Evolutionary conservation across 2,888 invertebrate species (phyloP).

Genomic region (Tetragonula carbonaria): DNA sequence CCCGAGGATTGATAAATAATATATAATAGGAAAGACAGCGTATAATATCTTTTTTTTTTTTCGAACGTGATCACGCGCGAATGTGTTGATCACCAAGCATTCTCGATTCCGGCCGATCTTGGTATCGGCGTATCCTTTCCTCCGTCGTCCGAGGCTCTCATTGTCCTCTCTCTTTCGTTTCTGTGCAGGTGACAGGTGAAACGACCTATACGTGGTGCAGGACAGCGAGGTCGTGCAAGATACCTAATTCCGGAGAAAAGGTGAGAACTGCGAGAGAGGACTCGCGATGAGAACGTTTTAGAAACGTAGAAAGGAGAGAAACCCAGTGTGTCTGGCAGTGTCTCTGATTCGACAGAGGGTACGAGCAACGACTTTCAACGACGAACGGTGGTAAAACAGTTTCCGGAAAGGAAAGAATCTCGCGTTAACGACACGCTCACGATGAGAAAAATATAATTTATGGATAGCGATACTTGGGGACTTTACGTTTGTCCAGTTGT

Average conservation of each 20-base stretch:
- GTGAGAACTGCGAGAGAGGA: slow-evolving; percentile 56
- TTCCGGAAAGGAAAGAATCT: neutral
- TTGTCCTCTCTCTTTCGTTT: slow-evolving; percentile 74
- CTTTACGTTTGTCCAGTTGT: slow-evolving; percentile 47
- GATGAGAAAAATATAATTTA: slow-evolving; percentile 56
- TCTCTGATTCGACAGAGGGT: neutral
- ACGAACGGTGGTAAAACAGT: slow-evolving; percentile 28
- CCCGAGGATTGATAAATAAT: neutral
- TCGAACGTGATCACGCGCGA: neutral
- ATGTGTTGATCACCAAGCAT: neutral
- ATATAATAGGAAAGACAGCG: neutral
- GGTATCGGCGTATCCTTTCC: slow-evolving; percentile 62
- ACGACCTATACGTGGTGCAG: slow-evolving; percentile 70
- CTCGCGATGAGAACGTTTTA: slow-evolving; percentile 56
- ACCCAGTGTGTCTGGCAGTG: slow-evolving; percentile 13
- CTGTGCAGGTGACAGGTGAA: slow-evolving; percentile 72
- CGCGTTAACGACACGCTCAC: slow-evolving; percentile 45
- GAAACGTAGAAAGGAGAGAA: slow-evolving; percentile 51
- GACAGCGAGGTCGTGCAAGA: slow-evolving; percentile 70
- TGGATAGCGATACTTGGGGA: slow-evolving; percentile 11
- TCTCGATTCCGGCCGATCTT: slow-evolving; percentile 60
- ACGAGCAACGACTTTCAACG: slow-evolving; percentile 25
- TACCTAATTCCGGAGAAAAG: slow-evolving; percentile 70
- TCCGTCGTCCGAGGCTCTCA: slow-evolving; percentile 64
- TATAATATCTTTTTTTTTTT: neutral